Base-by-base conservation (phyloP, 2,113 vertebrate genomes). In the Corythornis vintsioides region DNA sequence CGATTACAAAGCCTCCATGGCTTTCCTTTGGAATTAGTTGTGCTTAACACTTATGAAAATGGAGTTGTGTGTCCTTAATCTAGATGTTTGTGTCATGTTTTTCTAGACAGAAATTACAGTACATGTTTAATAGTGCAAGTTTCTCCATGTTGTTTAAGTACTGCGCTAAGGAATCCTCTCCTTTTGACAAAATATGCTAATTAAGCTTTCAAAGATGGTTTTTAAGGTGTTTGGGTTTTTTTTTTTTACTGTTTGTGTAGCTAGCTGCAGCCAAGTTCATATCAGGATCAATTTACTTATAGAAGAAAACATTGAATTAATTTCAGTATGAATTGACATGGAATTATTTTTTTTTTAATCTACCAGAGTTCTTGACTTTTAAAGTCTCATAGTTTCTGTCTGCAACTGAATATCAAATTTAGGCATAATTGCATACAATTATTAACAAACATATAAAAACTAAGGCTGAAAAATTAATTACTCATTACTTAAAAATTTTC, bases 1-100 rank as follows among this genome's bases (percentile, higher is more conserved):
- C 52, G 92, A 7, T 86, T 93, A 43, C 25, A 57, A 48, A 71
- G n/a, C 31, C 45, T 66, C 29, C 9, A 4, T 73, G 53, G 33
- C 2, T 4, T 92, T 92, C 59, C 43, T 72, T 63, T 82, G 70
- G 89, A 86, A 86, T 94, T 88, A 92, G 53, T 82, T 78, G 67
- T 84, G 31, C 66, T 95, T 90, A 87, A 71, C 76, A 79, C 25
- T 84, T 66, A 75, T 0, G 64, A 79, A 91, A 85, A 70, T 80
- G 26, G 60, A 82, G 43, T 65, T 66, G 14, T 70, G 35, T 76
- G 66, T 85, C 75, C 67, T 60, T 94, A 64, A 92, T 82, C 65
- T 35, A 74, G 60, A 64, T 89, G 67, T 83, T 89, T 47, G 21
- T 90, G 74, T 70, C 71, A 16, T 63, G 35, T 80, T 91, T 89